Conservation (phyloP, 2,888 invertebrate genomes). For the Drosophila falleni region DNA sequence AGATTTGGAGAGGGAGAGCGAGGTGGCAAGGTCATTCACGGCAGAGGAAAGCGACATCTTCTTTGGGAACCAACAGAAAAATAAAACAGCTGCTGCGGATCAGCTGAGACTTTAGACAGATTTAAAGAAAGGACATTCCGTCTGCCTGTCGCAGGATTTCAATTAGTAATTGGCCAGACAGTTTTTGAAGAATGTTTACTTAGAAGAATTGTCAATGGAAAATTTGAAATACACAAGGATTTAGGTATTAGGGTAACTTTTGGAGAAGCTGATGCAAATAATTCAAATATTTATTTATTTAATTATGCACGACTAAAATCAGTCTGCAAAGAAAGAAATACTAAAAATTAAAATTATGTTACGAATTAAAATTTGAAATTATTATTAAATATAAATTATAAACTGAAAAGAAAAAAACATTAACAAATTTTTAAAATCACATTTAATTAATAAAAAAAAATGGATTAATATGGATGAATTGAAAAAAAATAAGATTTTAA, state of each 20-base stretch:
- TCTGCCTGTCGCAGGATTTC: slow-evolving; percentile 23
- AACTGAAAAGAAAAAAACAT: no score
- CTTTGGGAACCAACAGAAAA: background rate
- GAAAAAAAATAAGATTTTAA: no score
- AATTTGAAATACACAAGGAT: background rate
- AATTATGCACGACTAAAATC: no score
- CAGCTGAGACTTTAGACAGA: slow-evolving; percentile 50
- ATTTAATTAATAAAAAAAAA: no score
- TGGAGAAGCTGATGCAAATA: background rate
- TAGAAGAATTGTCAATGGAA: background rate
- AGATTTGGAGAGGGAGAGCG: background rate
- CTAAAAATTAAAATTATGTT: no score
- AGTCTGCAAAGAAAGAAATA: no score
- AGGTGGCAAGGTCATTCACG: slow-evolving; percentile 41
- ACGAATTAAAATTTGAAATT: no score
- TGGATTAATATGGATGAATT: no score
- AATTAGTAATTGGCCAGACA: slow-evolving; percentile 25
- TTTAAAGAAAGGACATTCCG: slow-evolving; percentile 28
- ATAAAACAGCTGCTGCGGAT: slow-evolving; percentile 44
- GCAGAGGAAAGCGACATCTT: slow-evolving; percentile 9
- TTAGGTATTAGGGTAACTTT: background rate
- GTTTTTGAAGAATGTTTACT: slow-evolving; percentile 13
- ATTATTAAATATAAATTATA: no score
- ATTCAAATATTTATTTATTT: no score
- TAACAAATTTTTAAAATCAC: no score